A percentile compares a stretch with the other conserved stretches of the same genome.
These are phyloP conservation scores for Bruchidius siliquastri DNA, from an alignment of 2,888 invertebrate genomes.

Conservation along the genomic window DNA sequence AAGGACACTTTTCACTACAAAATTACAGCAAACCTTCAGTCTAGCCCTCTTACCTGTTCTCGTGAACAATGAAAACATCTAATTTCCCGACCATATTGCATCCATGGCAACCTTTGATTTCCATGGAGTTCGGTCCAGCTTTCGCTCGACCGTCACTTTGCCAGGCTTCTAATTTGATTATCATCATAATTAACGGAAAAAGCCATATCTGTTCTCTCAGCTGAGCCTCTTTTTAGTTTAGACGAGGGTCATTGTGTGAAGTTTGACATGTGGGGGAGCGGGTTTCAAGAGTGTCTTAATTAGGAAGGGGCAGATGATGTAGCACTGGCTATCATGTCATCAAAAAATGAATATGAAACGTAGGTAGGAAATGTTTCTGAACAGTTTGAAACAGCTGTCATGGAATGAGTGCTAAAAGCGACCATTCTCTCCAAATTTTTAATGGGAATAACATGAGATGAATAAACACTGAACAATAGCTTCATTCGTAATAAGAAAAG, in stretches of 20 bases:
- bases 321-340: not conserved
- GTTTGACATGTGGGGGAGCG: not conserved
- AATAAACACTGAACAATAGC: too few species aligned
- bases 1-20: not conserved
- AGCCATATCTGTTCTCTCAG: constrained; percentile 20
- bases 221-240: not conserved
- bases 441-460: too few species aligned
- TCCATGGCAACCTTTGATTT: not conserved
- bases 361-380: too few species aligned
- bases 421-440: too few species aligned
- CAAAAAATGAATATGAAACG: not conserved
- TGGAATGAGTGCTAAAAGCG: too few species aligned
- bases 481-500: too few species aligned
- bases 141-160: constrained; percentile 13
- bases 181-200: constrained; percentile 25
- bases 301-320: not conserved
- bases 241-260: not conserved
- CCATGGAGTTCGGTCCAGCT: not conserved
- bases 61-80: not conserved
- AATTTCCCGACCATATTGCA: not conserved
- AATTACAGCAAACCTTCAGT: not conserved
- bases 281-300: not conserved
- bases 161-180: constrained; percentile 22
- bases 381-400: too few species aligned
- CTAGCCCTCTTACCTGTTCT: not conserved